Evolutionary conservation across 2,113 vertebrate genomes (phyloP), one percentile per base, ranked within the genome.

Genomic region (Trinectes maculatus): DNA sequence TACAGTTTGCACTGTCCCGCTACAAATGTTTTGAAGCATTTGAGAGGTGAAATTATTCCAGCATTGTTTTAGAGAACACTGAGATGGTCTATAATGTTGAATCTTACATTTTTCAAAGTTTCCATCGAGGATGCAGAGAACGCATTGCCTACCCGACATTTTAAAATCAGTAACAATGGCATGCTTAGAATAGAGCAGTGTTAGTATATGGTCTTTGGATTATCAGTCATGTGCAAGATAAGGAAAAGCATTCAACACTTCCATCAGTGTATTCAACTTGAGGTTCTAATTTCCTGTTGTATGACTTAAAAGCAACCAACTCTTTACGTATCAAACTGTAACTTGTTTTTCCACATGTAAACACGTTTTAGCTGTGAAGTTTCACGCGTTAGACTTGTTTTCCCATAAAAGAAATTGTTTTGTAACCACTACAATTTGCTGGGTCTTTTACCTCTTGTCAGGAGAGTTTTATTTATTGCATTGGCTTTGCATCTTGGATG

Each of bases 1-100:
- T 76, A 62, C 72, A 78, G 74, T 61, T 61, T 57, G 57, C 69
- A 81, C 82, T 84, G 71, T 77, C 56, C 8, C 28, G 47, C 58
- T 31, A 31, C 60, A 53, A 56, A 69, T 47, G 47, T 61, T 75
- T 74, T 16, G 26, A 47, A 61, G 34, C 63, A 33, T 62, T 58
- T 42, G 5, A 62, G 52, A 42, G 31, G 3, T 54, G 16, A 42
- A 65, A 60, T 49, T n/a, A 54, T 70, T 73, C 43, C 53, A 63
- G 51, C 51, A 51, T 58, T 18, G 13, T 40, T 69, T 44, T n/a
- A 69, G 51, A 24, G 43, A 34, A 21, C 15, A 24, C 39, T 10
- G 6, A 9, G 24, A 43, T 26, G 44, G 26, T 67, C 74, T 61
- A 12, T 39, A 24, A 48, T 34, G 29, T 65, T 56, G 0, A 0